Base-by-base conservation (phyloP, 2,113 vertebrate species). In the Paraplagusia blochii region DNA sequence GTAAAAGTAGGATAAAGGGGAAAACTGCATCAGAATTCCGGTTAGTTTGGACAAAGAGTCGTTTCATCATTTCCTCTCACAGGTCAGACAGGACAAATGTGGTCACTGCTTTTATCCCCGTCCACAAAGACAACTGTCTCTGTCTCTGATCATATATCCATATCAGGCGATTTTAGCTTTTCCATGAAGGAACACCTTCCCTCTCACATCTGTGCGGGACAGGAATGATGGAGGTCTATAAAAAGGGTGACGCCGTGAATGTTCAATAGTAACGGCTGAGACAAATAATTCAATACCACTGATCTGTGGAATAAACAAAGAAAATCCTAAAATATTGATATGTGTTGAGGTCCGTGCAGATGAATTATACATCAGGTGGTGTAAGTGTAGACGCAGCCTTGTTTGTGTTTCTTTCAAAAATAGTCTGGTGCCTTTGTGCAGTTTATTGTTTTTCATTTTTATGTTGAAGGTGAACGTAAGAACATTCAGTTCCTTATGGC, bases 21-120 rank as follows among this genome's bases (percentile, higher is more conserved):
- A 59, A 57, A 66, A 67, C 36, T 65, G 74, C 74, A 64, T 80
- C 63, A 49, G 71, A 51, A 69, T 85, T 80, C 82, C 77, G 51
- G 80, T 83, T 83, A 82, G 66, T 80, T 79, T 65, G 63, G 76
- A 72, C 65, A 55, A 59, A 72, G 79, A 85, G 85, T 79, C 70
- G 67, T n/a, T n/a, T n/a, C 57, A 84, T 85, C 68, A 88, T 85
- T 66, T 69, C 55, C 48, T 63, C 61, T 36, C 61, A 72, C 55
- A 73, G 22, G 22, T 84, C 60, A 72, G 76, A 85, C 76, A 69
- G 78, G 60, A 60, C 22, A 66, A 70, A 79, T 70, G 74, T 79
- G 75, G 79, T 73, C n/a, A 53, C 63, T 47, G 45, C 50, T 66
- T 66, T 69, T 69, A 58, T 83, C 74, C 71, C 63, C 46, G 72